Percentiles rank a stretch among this genome's conserved stretches.
These are phyloP conservation scores for Phallusia fumigata DNA, from an alignment of 23 tunicate genomes.

Conservation along the genomic window DNA sequence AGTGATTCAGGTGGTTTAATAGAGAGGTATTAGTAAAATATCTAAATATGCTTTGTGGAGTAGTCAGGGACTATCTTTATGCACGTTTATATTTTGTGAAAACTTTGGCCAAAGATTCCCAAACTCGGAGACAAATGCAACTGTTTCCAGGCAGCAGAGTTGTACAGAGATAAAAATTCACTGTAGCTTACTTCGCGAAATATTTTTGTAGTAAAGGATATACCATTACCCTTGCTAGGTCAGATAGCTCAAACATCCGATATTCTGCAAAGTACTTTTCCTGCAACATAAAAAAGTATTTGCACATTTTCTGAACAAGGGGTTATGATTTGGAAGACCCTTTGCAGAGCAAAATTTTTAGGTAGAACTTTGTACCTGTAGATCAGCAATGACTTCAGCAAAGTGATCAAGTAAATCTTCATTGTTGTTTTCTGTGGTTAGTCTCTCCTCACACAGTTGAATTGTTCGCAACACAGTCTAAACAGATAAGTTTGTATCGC, in stretches of 20 bases:
- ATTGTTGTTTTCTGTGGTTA: constrained; percentile 31
- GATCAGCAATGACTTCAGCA: constrained; percentile 70
- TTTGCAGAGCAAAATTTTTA: neutral
- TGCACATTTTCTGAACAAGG: neutral
- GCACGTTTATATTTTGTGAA: no score
- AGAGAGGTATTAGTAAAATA: no score
- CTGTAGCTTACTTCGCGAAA: constrained; percentile 61
- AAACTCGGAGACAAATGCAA: no score
- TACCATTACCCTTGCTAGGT: constrained; percentile 64
- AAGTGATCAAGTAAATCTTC: constrained; percentile 47
- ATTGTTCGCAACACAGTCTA: constrained; percentile 57
- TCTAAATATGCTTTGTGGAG: no score
- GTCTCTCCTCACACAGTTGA: constrained; percentile 57
- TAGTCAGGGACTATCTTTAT: no score
- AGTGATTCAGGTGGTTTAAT: no score
- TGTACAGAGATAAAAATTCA: neutral
- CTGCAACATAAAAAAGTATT: constrained; percentile 24
- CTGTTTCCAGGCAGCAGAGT: no score
- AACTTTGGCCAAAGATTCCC: no score
- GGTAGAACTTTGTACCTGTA: constrained; percentile 42
- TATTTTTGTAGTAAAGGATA: constrained; percentile 51
- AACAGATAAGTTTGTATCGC: no score
- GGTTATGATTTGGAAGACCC: no score
- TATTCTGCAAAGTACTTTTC: constrained; percentile 88
- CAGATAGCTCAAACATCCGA: constrained; percentile 79